Percentiles rank a stretch among this genome's conserved stretches.
phyloP scores from a whole-genome alignment of 2,888 invertebrate genomes.

The Perithous albicinctus region DNA sequence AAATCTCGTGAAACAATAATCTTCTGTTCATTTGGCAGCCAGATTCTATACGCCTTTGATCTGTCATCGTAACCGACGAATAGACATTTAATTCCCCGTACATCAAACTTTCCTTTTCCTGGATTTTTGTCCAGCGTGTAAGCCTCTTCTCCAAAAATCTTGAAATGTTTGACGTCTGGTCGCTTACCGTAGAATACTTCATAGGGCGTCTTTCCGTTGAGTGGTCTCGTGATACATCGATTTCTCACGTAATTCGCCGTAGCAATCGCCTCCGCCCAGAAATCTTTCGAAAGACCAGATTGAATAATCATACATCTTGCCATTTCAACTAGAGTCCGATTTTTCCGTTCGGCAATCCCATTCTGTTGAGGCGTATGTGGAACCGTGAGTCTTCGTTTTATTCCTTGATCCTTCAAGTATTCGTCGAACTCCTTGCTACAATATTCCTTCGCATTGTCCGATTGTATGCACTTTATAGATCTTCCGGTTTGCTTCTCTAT shows the following conservation, averaged over 20 bases:
- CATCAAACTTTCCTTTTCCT: slow-evolving; percentile 39
- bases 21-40: slow-evolving; percentile 12
- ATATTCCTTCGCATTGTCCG: slow-evolving; percentile 39
- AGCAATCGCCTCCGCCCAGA: slow-evolving; percentile 48
- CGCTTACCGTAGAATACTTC: background rate
- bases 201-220: slow-evolving; percentile 16
- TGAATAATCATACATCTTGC: slow-evolving; percentile 35
- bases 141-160: slow-evolving; percentile 24
- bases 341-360: slow-evolving; percentile 50
- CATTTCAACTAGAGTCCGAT: slow-evolving; percentile 56
- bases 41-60: slow-evolving; percentile 47
- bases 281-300: slow-evolving; percentile 11
- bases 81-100: slow-evolving; percentile 29
- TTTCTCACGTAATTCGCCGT: slow-evolving; percentile 40
- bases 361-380: slow-evolving; percentile 48
- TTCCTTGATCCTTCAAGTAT: slow-evolving; percentile 26
- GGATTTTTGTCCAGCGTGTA: too few species aligned
- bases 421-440: slow-evolving; percentile 24
- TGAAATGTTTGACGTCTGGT: slow-evolving; percentile 16
- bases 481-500: slow-evolving; percentile 65
- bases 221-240: slow-evolving; percentile 3
- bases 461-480: slow-evolving; percentile 37
- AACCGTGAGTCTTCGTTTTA: slow-evolving; percentile 18
- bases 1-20: slow-evolving; percentile 36
- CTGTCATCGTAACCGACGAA: slow-evolving; percentile 41